Evolutionary conservation across 2,797 vertebrate species (phyloP), one percentile per base, ranked within the genome.

Genomic region (Brachyrhaphis roseni): DNA sequence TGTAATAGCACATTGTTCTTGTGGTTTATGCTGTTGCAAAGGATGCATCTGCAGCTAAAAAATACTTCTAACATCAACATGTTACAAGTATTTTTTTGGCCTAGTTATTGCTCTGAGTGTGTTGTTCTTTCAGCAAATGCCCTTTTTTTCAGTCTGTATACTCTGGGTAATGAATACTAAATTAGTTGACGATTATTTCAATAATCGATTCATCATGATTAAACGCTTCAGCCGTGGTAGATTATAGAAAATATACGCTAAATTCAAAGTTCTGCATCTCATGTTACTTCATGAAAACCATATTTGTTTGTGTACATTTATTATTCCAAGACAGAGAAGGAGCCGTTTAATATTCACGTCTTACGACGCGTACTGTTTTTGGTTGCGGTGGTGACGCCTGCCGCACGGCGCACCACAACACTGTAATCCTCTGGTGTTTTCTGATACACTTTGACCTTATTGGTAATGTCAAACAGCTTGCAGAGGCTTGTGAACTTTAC

Each of bases 381-480:
- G 68, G 26, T 71, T 82, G 8, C 41, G 3, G 66, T 77, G 76
- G 74, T 78, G 80, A 78, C 80, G 84, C 45, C 26, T 76, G 77
- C 77, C 71, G 75, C 88, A 87, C 62, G 1, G 49, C 82, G 62
- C 83, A 57, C 86, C 88, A 86, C 86, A 90, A 82, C 87, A 88
- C 83, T 86, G 78, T 78, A 86, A 92, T 91, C 91, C 92, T 92
- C 89, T 81, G 85, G 90, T 91, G 91, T 87, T 91, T 90, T 90
- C 88, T 88, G 90, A 89, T 92, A 88, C 91, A 91, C 90, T 92
- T 91, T 95, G 94, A 95, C 94, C 94, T 95, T 94, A 92, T 91
- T 92, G 93, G 82, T 91, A 94, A 95, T 95, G 94, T 95, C 93
- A 94, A 93, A 91, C 92, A 93, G 94, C 94, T 94, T 90, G 93